Conservation (phyloP, 2,797 vertebrate genomes). For the Bucorvus abyssinicus region DNA sequence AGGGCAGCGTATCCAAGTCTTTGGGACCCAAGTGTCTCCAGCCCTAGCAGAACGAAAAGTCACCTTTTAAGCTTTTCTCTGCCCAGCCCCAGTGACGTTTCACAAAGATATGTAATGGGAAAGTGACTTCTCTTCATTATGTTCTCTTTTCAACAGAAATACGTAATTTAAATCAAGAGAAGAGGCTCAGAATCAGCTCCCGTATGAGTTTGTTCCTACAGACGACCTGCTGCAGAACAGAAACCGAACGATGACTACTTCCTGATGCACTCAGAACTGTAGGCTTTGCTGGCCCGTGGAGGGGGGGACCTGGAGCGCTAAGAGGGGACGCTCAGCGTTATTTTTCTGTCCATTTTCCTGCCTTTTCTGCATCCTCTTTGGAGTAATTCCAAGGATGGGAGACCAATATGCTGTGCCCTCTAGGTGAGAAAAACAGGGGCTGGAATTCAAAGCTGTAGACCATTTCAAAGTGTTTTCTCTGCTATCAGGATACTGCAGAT, state of each 20-base stretch:
- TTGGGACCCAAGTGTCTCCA: neutral
- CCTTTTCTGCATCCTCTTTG: conserved; percentile 36
- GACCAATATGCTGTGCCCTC: conserved; percentile 16
- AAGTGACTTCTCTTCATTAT: neutral
- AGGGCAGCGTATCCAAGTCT: neutral
- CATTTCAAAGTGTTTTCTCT: conserved; percentile 32
- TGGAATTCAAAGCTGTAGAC: conserved; percentile 41
- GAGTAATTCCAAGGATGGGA: neutral
- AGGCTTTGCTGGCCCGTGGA: conserved; percentile 19
- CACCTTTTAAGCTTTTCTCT: neutral
- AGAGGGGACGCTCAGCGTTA: conserved; percentile 19
- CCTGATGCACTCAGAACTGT: conserved; percentile 53
- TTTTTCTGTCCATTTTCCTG: conserved; percentile 46
- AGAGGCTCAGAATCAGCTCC: conserved; percentile 52
- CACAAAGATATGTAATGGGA: neutral
- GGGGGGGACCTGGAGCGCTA: conserved; percentile 1
- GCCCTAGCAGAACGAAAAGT: neutral
- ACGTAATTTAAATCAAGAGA: conserved; percentile 32
- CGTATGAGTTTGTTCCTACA: conserved; percentile 51
- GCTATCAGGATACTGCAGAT: conserved; percentile 20
- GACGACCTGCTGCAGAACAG: conserved; percentile 64
- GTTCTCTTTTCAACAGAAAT: conserved; percentile 42
- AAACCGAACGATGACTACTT: conserved; percentile 59
- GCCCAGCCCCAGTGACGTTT: neutral
- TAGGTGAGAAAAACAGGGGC: conserved; percentile 41